Evolutionary conservation across 1,140 invertebrate species (phyloP), one percentile per base, ranked within the genome.

Genomic region (Marisa cornuarietis): DNA sequence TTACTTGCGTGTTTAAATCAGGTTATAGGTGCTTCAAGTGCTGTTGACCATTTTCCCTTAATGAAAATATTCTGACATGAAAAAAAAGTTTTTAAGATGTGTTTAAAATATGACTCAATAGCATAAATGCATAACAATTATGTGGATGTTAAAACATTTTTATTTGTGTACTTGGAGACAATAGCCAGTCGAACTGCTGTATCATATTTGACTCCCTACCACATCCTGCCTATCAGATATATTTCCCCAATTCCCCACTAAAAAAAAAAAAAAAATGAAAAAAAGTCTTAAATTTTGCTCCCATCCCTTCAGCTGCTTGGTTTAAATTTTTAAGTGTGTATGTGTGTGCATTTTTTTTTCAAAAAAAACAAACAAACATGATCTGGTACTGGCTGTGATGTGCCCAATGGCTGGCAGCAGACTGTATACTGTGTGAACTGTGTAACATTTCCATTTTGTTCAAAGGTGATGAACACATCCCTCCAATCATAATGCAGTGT

Each of bases 21-120:
- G 80, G 80, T 74, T 81, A 81, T 71, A 81, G 77, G 80, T 81
- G 76, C 80, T 78, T 81, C 76, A 72, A 79, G 78, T 79, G 78
- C 78, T 79, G 78, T 79, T 79, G 18, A 81, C 77, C 72, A 79
- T 78, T 77, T 77, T 78, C 77, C 80, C 68, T 68, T 42, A 58
- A 78, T 71, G 68, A 68, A 31, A 24, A 54, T 52, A 78, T 78
- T 63, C 66, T 68, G 24, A 63, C 31, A 42, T n/a, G 10, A 66
- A 66, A 68, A 76, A 76, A 49, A 63, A 72, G 22, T 26, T 52
- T 13, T n/a, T 58, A 75, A 75, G 76, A 76, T 58, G 52, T 54
- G 16, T 18, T 54, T 20, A 76, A 26, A 80, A 75, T 52, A 68
- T 26, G 7, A 80, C 66, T 61, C 69, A 68, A 79, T 24, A 81